Percentiles rank a stretch among this genome's conserved stretches.
phyloP scores from a whole-genome alignment of 1,140 invertebrate genomes.

The Danaus melanippus region DNA sequence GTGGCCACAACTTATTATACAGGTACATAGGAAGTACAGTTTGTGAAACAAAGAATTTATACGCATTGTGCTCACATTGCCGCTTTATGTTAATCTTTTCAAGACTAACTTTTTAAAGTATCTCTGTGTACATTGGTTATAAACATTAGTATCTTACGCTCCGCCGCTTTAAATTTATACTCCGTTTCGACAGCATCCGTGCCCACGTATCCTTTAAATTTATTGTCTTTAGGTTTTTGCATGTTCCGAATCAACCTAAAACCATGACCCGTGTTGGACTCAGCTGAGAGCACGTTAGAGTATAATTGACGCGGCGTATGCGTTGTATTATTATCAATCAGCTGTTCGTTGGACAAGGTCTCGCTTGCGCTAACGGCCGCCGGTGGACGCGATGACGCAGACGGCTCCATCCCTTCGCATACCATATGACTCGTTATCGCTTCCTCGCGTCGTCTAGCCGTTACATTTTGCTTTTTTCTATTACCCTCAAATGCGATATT shows the following conservation, averaged over 20 bases:
- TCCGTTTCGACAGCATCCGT: neutral
- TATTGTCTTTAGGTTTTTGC: neutral
- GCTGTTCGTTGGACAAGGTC: neutral
- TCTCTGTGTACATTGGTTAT: slow-evolving; percentile 22
- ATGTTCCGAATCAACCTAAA: slow-evolving; percentile 3
- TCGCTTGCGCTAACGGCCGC: neutral
- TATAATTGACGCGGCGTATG: neutral
- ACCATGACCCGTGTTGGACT: slow-evolving; percentile 1
- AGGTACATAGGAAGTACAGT: neutral
- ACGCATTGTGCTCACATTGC: neutral
- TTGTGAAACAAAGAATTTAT: slow-evolving; percentile 2
- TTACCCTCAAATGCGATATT: too few species aligned
- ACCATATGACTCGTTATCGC: slow-evolving; percentile 14
- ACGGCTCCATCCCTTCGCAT: slow-evolving; percentile 1
- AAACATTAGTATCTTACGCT: slow-evolving; percentile 13
- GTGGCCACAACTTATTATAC: too few species aligned
- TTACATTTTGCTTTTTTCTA: neutral
- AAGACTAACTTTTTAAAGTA: slow-evolving; percentile 7
- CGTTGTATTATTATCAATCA: neutral
- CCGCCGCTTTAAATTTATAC: slow-evolving; percentile 13
- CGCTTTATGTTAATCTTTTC: neutral
- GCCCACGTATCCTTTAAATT: neutral
- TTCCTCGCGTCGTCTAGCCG: slow-evolving; percentile 5
- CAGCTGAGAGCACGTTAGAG: neutral
- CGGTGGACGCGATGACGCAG: neutral